Evolutionary conservation across 2,113 vertebrate genomes (phyloP), one percentile per base, ranked within the genome.

Genomic region (Climacteris rufus): DNA sequence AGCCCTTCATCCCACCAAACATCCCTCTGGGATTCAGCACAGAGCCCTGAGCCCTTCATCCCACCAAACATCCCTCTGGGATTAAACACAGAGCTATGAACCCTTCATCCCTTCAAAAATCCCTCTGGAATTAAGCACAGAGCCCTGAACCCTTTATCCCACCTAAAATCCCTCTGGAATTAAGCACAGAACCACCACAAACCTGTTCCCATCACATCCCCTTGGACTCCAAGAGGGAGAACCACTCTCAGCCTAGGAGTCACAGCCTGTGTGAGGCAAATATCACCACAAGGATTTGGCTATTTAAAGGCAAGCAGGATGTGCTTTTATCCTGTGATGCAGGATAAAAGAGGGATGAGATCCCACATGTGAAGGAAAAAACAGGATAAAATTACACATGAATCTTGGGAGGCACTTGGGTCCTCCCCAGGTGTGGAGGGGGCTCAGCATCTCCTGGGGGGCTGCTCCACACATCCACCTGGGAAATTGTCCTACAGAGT

Each of bases 241-340:
- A 21, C 27, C n/a, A n/a, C 7, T 3, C 59, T n/a, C 53, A 47
- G 82, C 47, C 78, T 18, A 11, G 15, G 59, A 86, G 63, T 25
- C n/a, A 83, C 37, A 64, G 6, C 37, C 57, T 37, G 44, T 44
- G 85, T 28, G 35, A 69, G 54, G 65, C 24, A 24, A 57, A 30
- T 27, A 10, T 14, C 65, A 21, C 65, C 30, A 20, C 9, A 0
- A 31, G n/a, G n/a, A 31, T 15, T 0, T 13, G 40, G 33, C 9
- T 27, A 3, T 4, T 11, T 15, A 33, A 19, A 13, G 39, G 50
- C 33, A 10, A 23, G 15, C 60, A 19, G n/a, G n/a, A n/a, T n/a
- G n/a, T n/a, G 33, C 40, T 5, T 22, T n/a, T n/a, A n/a, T n/a
- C 21, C 61, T 5, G 52, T 6, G 28, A 57, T 21, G n/a, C 78